phyloP scores from a whole-genome alignment of 2,113 vertebrate species.

The Arothron firmamentum region DNA sequence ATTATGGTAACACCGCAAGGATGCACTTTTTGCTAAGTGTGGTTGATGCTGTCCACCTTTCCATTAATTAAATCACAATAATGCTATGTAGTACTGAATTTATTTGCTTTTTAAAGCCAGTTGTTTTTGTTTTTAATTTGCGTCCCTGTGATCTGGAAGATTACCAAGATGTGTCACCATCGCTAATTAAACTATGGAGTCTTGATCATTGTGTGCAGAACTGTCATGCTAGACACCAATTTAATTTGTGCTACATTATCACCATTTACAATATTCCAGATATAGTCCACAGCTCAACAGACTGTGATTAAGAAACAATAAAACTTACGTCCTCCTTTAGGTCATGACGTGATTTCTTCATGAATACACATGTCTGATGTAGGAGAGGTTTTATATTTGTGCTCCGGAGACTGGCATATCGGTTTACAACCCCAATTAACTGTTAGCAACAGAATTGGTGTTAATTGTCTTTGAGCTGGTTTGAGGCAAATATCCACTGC shows the following conservation, averaged over 20 bases:
- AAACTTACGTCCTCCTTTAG: too few species aligned
- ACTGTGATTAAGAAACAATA: too few species aligned
- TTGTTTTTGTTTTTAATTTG: slow-evolving; percentile 14
- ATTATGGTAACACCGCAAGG: slow-evolving; percentile 38
- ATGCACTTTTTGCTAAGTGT: slow-evolving; percentile 38
- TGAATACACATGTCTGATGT: too few species aligned
- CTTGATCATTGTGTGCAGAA: slow-evolving; percentile 13
- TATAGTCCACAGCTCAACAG: too few species aligned
- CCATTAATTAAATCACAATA: slow-evolving; percentile 31
- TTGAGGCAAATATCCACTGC: too few species aligned
- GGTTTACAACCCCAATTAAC: too few species aligned
- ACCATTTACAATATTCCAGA: too few species aligned
- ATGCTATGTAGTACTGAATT: slow-evolving; percentile 23
- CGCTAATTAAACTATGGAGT: slow-evolving; percentile 31
- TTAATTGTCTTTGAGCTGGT: too few species aligned
- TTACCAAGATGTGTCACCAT: slow-evolving; percentile 11
- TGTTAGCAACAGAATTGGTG: too few species aligned
- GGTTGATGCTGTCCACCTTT: slow-evolving; percentile 53
- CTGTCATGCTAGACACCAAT: slow-evolving; percentile 10
- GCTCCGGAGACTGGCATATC: too few species aligned
- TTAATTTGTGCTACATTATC: slow-evolving; percentile 2
- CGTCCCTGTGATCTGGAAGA: slow-evolving; percentile 8
- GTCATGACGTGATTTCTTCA: too few species aligned
- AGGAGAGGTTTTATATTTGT: too few species aligned
- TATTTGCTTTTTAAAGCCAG: slow-evolving; percentile 27